Evolutionary conservation across 2,797 vertebrate genomes (phyloP).

Genomic region (Neosilurus mollespiculum): DNA sequence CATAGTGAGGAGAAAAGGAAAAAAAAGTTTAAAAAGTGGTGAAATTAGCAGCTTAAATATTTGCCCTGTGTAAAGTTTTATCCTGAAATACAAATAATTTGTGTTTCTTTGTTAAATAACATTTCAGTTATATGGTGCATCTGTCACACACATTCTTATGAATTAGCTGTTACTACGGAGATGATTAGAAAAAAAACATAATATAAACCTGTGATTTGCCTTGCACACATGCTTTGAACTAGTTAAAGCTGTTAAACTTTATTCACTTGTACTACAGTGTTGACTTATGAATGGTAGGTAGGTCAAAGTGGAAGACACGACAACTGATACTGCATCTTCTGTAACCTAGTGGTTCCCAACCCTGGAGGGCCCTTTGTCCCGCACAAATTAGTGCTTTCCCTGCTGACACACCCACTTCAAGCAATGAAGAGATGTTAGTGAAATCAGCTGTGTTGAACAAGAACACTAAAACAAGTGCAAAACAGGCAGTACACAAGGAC

Average conservation of each 20-base stretch:
- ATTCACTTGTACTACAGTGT: background rate
- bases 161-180: background rate
- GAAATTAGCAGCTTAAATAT: background rate
- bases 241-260: background rate
- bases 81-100: no score
- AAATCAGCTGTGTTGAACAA: no score
- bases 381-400: no score
- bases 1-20: no score
- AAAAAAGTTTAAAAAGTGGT: background rate
- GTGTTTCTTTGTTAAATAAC: background rate
- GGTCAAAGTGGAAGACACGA: background rate
- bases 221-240: background rate
- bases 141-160: background rate
- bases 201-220: no score
- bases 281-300: background rate
- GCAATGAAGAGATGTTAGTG: no score
- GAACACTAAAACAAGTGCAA: no score
- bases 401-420: no score
- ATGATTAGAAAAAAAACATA: background rate
- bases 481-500: no score
- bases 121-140: no score
- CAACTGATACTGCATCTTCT: background rate
- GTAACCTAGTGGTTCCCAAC: background rate
- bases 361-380: no score
- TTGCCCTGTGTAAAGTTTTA: background rate